Evolutionary conservation across 2,888 invertebrate species (phyloP).

Genomic region (Pachymerium ferrugineum): DNA sequence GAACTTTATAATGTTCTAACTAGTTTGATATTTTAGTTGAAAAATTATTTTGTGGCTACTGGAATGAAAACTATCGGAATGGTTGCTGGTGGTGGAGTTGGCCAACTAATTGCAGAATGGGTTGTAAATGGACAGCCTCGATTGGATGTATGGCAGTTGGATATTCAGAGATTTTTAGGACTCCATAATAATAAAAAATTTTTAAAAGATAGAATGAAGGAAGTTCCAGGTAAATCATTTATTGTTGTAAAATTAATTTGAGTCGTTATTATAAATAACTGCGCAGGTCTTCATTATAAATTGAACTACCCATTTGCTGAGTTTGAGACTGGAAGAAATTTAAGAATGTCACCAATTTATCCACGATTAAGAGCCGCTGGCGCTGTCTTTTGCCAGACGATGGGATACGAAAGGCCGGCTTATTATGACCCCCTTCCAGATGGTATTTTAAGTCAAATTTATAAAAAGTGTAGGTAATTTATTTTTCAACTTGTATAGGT

Average conservation of each 20-base stretch:
- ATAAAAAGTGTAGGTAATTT: not conserved
- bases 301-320: slow-evolving; percentile 78
- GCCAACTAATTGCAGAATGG: slow-evolving; percentile 78
- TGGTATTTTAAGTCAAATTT: slow-evolving; percentile 35
- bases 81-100: slow-evolving; percentile 91
- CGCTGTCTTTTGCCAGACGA: slow-evolving; percentile 92
- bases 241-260: not conserved
- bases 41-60: slow-evolving; percentile 84
- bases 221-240: slow-evolving; percentile 74
- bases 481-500: not conserved
- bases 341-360: slow-evolving; percentile 91
- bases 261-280: not conserved
- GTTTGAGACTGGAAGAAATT: slow-evolving; percentile 78
- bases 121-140: slow-evolving; percentile 74
- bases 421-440: slow-evolving; percentile 65
- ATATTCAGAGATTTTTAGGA: slow-evolving; percentile 82
- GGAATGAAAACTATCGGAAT: slow-evolving; percentile 97
- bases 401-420: slow-evolving; percentile 94
- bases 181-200: slow-evolving; percentile 93
- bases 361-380: slow-evolving; percentile 83
- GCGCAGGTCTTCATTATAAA: slow-evolving; percentile 63
- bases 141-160: slow-evolving; percentile 80
- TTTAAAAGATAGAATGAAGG: slow-evolving; percentile 80
- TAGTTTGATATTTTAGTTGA: slow-evolving; percentile 60
- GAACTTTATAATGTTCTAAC: too few relatives aligned